Conservation (phyloP, 2,113 vertebrate species). For the Urocolius indicus region DNA sequence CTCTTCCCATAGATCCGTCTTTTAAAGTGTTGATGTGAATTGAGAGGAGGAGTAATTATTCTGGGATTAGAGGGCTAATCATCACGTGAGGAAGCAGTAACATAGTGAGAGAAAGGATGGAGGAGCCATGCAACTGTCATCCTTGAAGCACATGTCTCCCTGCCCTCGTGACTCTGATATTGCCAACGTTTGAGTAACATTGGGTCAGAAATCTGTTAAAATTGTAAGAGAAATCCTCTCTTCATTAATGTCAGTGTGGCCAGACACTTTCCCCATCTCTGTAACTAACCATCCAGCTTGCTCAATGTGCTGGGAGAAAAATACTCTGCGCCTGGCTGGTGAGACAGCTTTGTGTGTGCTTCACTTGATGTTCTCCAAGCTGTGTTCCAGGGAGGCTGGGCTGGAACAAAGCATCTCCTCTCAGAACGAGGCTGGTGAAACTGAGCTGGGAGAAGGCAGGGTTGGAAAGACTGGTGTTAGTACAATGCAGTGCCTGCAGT, state of each 20-base stretch:
- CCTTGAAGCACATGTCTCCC: slow-evolving; percentile 14
- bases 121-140: background rate
- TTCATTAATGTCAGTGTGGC: background rate
- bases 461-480: background rate
- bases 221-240: background rate
- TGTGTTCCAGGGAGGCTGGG: background rate
- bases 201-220: background rate
- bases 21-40: background rate
- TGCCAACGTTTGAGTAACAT: background rate
- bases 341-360: background rate
- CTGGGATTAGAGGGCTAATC: slow-evolving; percentile 29
- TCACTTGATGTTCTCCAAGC: background rate
- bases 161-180: background rate
- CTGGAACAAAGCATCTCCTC: background rate
- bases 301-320: background rate
- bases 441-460: background rate
- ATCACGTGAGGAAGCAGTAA: background rate
- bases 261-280: background rate
- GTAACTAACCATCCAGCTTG: background rate
- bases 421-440: background rate
- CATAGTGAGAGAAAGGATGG: background rate
- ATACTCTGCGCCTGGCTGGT: background rate
- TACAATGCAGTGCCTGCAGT: background rate
- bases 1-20: background rate
- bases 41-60: slow-evolving; percentile 19